phyloP scores from a whole-genome alignment of 2,797 vertebrate species.

The Hippocampus kuda region DNA sequence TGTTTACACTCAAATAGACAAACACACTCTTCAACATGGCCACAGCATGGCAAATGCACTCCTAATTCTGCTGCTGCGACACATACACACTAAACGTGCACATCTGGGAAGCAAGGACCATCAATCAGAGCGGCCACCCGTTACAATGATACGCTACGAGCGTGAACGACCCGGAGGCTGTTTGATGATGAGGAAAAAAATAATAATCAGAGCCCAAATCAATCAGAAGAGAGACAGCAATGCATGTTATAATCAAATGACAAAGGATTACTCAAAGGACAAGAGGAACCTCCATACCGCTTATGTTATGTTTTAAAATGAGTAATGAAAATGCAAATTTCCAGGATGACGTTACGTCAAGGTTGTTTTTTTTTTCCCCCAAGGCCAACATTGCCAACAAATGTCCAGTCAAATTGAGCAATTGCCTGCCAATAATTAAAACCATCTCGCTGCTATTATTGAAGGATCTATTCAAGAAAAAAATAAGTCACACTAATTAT shows the following conservation, averaged over 20 bases:
- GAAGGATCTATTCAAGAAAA: not conserved
- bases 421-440: not conserved
- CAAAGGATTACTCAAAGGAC: not conserved
- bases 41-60: slow-evolving; percentile 11
- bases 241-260: not conserved
- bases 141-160: slow-evolving; percentile 22
- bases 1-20: slow-evolving; percentile 30
- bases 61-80: slow-evolving; percentile 1
- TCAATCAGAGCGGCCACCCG: slow-evolving; percentile 20
- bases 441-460: not conserved
- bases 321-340: not conserved
- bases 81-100: slow-evolving; percentile 13
- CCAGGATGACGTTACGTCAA: not conserved
- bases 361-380: not conserved
- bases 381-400: not conserved
- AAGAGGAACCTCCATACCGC: not conserved
- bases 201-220: slow-evolving; percentile 31
- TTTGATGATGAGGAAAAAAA: slow-evolving; percentile 18
- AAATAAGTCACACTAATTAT: not conserved
- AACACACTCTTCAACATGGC: slow-evolving; percentile 26
- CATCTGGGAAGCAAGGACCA: slow-evolving; percentile 25
- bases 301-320: not conserved
- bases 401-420: not conserved
- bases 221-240: slow-evolving; percentile 16
- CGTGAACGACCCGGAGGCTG: slow-evolving; percentile 9